Percentiles rank a stretch among this genome's conserved stretches.
Conservation (phyloP, 2,113 vertebrate genomes). For the Nettapus auritus region DNA sequence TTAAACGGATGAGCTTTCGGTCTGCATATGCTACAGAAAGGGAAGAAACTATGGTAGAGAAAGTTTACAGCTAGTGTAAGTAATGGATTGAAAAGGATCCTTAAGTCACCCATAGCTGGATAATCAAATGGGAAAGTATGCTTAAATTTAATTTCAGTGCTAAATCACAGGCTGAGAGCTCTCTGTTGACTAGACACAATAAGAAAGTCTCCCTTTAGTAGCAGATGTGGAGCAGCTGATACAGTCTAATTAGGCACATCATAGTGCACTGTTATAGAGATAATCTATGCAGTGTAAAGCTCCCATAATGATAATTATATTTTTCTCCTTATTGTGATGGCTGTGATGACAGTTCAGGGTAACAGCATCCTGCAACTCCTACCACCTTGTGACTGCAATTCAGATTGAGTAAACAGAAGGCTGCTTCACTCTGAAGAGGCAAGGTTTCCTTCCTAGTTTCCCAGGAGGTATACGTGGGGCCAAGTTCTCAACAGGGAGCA, state of each 20-base stretch:
- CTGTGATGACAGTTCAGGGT: slow-evolving; percentile 27
- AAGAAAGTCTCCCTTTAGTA: slow-evolving; percentile 52
- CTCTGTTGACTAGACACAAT: slow-evolving; percentile 62
- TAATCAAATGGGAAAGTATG: slow-evolving; percentile 62
- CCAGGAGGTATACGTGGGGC: too few species aligned
- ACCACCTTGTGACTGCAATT: slow-evolving; percentile 3
- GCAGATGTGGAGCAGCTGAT: slow-evolving; percentile 51
- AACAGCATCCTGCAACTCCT: slow-evolving; percentile 34
- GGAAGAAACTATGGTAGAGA: neutral
- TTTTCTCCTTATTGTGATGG: slow-evolving; percentile 68
- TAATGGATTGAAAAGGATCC: slow-evolving; percentile 24
- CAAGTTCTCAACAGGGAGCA: neutral
- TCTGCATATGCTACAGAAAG: neutral
- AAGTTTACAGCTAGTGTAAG: neutral
- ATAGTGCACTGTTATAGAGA: slow-evolving; percentile 61
- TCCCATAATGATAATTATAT: slow-evolving; percentile 66
- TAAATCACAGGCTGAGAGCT: slow-evolving; percentile 65
- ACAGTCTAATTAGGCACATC: slow-evolving; percentile 72
- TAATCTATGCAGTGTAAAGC: slow-evolving; percentile 67
- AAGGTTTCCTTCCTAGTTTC: neutral
- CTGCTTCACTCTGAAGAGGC: neutral
- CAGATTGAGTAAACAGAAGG: neutral
- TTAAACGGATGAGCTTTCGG: neutral
- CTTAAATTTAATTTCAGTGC: slow-evolving; percentile 65
- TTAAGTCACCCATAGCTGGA: slow-evolving; percentile 43